Evolutionary conservation across 2,113 vertebrate species (phyloP).

Genomic region (Willisornis vidua): DNA sequence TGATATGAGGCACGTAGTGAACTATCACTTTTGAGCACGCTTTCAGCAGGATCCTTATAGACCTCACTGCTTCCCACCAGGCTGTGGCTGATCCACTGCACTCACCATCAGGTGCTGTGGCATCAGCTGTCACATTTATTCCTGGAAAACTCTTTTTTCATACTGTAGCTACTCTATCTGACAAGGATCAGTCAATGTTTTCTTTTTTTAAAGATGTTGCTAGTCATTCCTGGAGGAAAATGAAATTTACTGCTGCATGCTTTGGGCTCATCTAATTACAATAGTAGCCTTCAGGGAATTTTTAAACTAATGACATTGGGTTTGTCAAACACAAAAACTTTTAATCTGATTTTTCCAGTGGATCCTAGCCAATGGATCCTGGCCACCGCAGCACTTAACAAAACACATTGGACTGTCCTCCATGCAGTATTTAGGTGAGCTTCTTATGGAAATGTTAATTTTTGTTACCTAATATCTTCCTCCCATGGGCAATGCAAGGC

Average conservation of each 20-base stretch:
- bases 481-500: neutral
- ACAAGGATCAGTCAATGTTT: neutral
- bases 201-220: neutral
- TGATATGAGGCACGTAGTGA: neutral
- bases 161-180: neutral
- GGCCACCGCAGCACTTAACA: slow-evolving; percentile 49
- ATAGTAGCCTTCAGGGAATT: slow-evolving; percentile 30
- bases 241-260: neutral
- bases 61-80: neutral
- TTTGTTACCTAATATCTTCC: neutral
- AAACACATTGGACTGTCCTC: neutral
- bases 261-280: slow-evolving; percentile 22
- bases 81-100: neutral
- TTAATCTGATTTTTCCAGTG: slow-evolving; percentile 51
- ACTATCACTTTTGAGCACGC: neutral
- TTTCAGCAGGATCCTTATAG: neutral
- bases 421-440: slow-evolving; percentile 30
- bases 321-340: slow-evolving; percentile 47
- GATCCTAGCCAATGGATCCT: slow-evolving; percentile 52
- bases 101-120: neutral
- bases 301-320: slow-evolving; percentile 42
- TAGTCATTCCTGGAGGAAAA: slow-evolving; percentile 30
- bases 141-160: neutral
- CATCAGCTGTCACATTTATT: neutral
- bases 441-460: neutral